Evolutionary conservation across 2,113 vertebrate genomes (phyloP), one percentile per base, ranked within the genome.

Genomic region (Chaetodon trifascialis): DNA sequence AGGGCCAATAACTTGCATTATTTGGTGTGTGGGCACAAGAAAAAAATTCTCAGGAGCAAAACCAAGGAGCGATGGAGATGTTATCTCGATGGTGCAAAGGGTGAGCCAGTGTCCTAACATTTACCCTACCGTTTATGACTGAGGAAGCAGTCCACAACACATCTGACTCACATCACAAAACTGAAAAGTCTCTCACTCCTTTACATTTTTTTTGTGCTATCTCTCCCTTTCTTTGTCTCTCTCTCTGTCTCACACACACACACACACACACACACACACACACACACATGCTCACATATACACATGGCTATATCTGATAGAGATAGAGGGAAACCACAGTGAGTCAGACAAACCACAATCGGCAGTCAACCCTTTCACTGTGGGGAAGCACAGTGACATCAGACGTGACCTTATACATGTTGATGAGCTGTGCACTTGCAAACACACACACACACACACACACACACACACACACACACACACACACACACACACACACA

Each of bases 301-400:
- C n/a, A 66, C 44, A 19, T 1, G 2, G 46, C 36, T 63, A 8
- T 55, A 70, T 66, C 55, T 47, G 80, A 83, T 56, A 40, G 52
- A 79, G 46, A 76, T 46, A 44, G n/a, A 89, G 74, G 84, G 80
- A 90, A 84, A 90, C 87, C 88, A 88, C 89, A 86, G 62, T 84
- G 74, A 88, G 73, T 89, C 86, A 86, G 83, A 76, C 66, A 55
- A 84, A 80, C 85, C 69, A 55, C 73, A 85, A 74, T 49, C 64
- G 64, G 70, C 3, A 55, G 25, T 70, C 23, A 78, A 58, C 3
- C 55, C 81, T 73, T 88, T 89, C 71, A 79, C 79, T 84, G 65
- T 55, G 86, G 91, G 88, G 74, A 92, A 92, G 70, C 83, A 91
- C 85, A 0, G 63, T 90, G 89, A 92, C 91, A 90, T 94, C 89